These are phyloP conservation scores for Biston stratarius DNA, from an alignment of 2,888 invertebrate genomes.

Conservation along the genomic window DNA sequence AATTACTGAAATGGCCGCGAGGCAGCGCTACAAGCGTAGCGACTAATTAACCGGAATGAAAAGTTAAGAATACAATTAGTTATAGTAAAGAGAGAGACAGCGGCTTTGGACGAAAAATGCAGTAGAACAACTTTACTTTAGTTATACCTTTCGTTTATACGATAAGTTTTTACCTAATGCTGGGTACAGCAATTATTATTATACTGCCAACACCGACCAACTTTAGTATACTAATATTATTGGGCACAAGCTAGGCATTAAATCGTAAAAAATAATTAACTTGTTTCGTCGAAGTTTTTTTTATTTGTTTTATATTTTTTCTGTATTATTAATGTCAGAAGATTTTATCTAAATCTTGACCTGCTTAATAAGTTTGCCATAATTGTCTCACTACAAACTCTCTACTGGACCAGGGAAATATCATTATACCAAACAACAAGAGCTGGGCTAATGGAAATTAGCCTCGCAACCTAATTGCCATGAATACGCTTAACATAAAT, in stretches of 20 bases:
- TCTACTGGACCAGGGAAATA: constrained; percentile 42
- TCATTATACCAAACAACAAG: constrained; percentile 58
- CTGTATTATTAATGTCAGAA: too few relatives aligned
- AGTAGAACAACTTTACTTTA: constrained; percentile 12
- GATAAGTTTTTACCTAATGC: too few relatives aligned
- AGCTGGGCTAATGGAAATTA: constrained; percentile 67
- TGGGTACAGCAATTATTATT: neutral
- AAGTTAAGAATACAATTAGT: constrained; percentile 50
- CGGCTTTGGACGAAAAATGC: neutral
- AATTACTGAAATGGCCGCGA: constrained; percentile 59
- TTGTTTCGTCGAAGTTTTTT: too few relatives aligned
- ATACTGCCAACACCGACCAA: too few relatives aligned
- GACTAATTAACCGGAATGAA: constrained; percentile 56
- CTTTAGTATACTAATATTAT: too few relatives aligned
- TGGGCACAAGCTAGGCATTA: too few relatives aligned
- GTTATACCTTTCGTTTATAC: too few relatives aligned
- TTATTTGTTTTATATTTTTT: too few relatives aligned
- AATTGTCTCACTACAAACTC: constrained; percentile 25
- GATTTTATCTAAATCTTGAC: neutral
- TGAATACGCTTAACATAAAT: constrained; percentile 72
- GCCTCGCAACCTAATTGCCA: constrained; percentile 66
- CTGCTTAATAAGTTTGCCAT: neutral
- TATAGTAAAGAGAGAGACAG: constrained; percentile 25
- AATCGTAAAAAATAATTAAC: too few relatives aligned
- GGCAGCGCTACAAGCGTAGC: constrained; percentile 47